These are phyloP conservation scores for Helobdella robusta DNA, from an alignment of 2,888 invertebrate species.

Conservation along the genomic window DNA sequence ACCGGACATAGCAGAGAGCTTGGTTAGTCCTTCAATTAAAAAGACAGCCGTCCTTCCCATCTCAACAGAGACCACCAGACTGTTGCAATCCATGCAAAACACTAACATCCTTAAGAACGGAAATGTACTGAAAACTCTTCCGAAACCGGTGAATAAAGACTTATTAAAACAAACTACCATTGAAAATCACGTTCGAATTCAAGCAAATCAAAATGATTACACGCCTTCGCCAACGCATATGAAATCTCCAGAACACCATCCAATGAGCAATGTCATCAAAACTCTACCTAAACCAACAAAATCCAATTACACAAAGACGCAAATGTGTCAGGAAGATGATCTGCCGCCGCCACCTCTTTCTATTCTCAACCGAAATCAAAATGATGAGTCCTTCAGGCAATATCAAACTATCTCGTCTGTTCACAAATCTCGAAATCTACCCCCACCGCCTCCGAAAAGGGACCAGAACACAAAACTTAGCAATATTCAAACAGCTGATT, in stretches of 20 bases:
- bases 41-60: constrained; percentile 18
- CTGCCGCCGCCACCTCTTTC: constrained; percentile 17
- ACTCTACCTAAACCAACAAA: constrained; percentile 15
- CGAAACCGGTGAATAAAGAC: constrained; percentile 10
- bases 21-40: constrained; percentile 5
- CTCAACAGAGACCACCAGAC: constrained; percentile 11
- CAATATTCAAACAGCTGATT: not conserved
- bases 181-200: not conserved
- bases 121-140: not conserved
- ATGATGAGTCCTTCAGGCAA: not conserved
- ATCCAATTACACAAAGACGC: not conserved
- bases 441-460: constrained; percentile 25
- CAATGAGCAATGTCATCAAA: constrained; percentile 13
- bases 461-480: constrained; percentile 25
- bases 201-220: constrained; percentile 4
- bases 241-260: constrained; percentile 5
- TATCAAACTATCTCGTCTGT: constrained; percentile 6
- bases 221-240: constrained; percentile 6
- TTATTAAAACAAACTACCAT: not conserved
- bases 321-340: not conserved
- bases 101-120: too few species aligned
- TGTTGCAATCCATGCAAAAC: constrained; percentile 11
- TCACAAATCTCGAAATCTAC: constrained; percentile 15
- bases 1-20: constrained; percentile 5
- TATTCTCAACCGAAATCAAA: not conserved